A percentile compares a stretch with the other conserved stretches of the same genome.
Evolutionary conservation across 2,113 vertebrate species (phyloP).

Genomic region (Phrynocephalus versicolor): DNA sequence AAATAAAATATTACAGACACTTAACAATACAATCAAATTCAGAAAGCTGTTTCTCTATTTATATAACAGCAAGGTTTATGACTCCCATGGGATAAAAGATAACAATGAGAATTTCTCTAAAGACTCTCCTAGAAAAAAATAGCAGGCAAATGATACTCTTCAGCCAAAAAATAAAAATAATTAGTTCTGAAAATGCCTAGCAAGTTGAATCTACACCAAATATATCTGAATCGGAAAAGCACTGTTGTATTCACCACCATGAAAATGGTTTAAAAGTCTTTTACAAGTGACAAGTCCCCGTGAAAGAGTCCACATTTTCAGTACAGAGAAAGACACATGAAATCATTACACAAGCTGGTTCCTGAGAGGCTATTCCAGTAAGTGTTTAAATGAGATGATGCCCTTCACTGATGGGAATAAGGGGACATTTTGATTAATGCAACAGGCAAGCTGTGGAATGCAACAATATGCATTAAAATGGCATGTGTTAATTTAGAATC

Average conservation of each 20-base stretch:
- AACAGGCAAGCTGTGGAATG: neutral
- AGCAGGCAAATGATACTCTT: neutral
- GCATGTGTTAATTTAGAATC: conserved; percentile 41
- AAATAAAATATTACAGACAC: neutral
- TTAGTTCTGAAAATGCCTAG: conserved; percentile 13
- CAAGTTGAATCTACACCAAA: neutral
- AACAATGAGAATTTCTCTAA: neutral
- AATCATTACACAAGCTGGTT: neutral
- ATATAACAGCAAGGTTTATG: neutral
- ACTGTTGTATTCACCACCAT: conserved; percentile 32
- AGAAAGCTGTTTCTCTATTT: neutral
- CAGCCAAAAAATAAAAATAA: neutral
- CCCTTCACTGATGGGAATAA: conserved; percentile 25
- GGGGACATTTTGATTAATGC: conserved; percentile 42
- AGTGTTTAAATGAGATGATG: conserved; percentile 6
- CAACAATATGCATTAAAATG: neutral
- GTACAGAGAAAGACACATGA: neutral
- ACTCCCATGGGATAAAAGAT: neutral
- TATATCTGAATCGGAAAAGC: neutral
- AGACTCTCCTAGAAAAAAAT: conserved; percentile 19
- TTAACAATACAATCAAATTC: neutral
- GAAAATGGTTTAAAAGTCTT: conserved; percentile 19
- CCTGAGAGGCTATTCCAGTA: neutral
- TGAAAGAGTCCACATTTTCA: neutral
- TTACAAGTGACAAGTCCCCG: conserved; percentile 28